Evolutionary conservation across 2,113 vertebrate genomes (phyloP), one percentile per base, ranked within the genome.

Genomic region (Polypterus bichir): DNA sequence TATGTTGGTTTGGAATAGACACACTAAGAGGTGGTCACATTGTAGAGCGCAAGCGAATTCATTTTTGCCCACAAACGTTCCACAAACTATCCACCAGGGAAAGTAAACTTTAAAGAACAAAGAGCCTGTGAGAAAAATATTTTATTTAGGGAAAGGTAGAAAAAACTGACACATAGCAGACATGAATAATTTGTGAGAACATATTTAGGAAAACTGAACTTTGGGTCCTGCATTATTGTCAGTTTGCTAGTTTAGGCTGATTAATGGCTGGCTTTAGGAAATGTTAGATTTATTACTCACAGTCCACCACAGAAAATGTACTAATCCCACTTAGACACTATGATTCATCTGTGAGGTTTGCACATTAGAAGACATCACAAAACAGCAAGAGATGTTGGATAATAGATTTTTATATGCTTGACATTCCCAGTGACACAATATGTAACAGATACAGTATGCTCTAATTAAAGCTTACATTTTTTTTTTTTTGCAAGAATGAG

Each of bases 271-370:
- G 67, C 67, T 76, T 71, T 64, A 55, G 69, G 59, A 1, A 78
- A 72, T 1, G 0, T 46, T 70, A 69, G 69, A 74, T 74, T 76
- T 76, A 76, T 65, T 66, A 65, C 60, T 59, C 70, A 72, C 66
- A 67, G 62, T 66, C 68, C 66, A 51, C 70, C 75, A 64, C 66
- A 57, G 63, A 64, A 77, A 76, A 76, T 68, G 66, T 69, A 68
- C 74, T 73, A 80, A 79, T 79, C 73, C 70, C 44, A 60, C 59
- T 70, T 75, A 73, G 76, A 79, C 69, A 65, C 57, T 73, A 53
- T 74, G 66, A 54, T 79, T 77, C 70, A 69, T 69, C 75, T 58
- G 65, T 59, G 59, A 75, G 65, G 72, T 76, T 71, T 68, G 64
- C 68, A 66, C 71, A 71, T 70, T 74, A 71, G 75, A 71, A 69